These are phyloP conservation scores for Andrena haemorrhoa DNA, from an alignment of 2,888 invertebrate genomes.

Conservation along the genomic window DNA sequence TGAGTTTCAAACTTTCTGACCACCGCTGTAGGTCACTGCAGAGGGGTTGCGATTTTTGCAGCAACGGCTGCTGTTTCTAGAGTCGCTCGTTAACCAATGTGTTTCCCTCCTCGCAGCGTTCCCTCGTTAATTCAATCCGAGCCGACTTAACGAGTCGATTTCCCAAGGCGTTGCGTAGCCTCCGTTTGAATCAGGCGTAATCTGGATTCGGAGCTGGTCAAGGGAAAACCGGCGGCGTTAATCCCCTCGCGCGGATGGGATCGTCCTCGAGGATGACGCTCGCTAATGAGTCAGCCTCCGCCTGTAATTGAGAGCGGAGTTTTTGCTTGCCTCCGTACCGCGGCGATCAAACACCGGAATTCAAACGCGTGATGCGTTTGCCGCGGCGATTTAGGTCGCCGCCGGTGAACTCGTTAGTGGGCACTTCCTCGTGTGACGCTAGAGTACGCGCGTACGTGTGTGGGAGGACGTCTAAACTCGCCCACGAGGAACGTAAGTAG, in stretches of 20 bases:
- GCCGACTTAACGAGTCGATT: no score
- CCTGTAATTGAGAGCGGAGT: conserved; percentile 24
- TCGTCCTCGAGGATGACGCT: conserved; percentile 24
- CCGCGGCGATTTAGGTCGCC: conserved; percentile 64
- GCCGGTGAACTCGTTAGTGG: conserved; percentile 62
- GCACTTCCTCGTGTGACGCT: conserved; percentile 57
- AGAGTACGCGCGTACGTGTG: conserved; percentile 32
- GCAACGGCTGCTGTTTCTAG: no score
- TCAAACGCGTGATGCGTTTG: conserved; percentile 61
- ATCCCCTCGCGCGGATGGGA: not conserved
- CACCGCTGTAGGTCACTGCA: no score
- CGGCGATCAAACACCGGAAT: conserved; percentile 57
- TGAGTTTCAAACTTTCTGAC: no score
- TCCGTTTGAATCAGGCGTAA: not conserved
- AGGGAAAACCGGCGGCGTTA: not conserved
- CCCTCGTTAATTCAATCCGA: no score
- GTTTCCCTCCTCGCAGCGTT: no score
- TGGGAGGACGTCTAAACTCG: conserved; percentile 58
- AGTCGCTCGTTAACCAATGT: no score
- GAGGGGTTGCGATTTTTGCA: no score
- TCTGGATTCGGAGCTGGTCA: not conserved
- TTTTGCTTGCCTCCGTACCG: conserved; percentile 34
- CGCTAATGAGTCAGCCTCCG: conserved; percentile 33
- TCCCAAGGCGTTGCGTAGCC: no score
- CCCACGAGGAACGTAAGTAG: conserved; percentile 25